Conservation (phyloP, 2,113 vertebrate species). For the Cyphomyrus discorhynchus region DNA sequence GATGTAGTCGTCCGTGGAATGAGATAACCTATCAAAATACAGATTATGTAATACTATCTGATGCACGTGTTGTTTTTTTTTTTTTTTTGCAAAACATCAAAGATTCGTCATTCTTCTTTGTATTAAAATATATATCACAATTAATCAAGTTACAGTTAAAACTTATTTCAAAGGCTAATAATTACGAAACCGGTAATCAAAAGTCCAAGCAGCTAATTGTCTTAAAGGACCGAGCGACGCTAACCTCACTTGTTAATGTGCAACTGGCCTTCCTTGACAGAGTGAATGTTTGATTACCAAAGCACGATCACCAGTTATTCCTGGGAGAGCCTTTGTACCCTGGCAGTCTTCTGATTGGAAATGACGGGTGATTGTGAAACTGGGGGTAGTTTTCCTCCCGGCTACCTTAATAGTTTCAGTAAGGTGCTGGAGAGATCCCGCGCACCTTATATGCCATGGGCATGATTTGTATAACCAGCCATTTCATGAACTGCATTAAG, state of each 20-base stretch:
- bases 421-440: background rate
- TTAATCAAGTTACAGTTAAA: background rate
- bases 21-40: background rate
- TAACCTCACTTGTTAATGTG: slow-evolving; percentile 29
- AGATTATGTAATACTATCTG: background rate
- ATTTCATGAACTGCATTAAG: background rate
- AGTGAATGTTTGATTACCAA: slow-evolving; percentile 6
- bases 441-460: background rate
- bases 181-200: slow-evolving; percentile 11
- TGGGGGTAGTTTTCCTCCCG: background rate
- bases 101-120: background rate
- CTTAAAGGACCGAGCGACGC: background rate
- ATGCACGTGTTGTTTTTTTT: background rate
- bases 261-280: background rate
- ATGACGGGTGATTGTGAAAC: slow-evolving; percentile 2
- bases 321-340: slow-evolving; percentile 26
- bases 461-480: background rate
- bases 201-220: background rate
- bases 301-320: slow-evolving; percentile 18
- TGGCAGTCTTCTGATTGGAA: slow-evolving; percentile 5
- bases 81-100: background rate
- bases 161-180: background rate
- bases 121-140: background rate
- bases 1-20: background rate
- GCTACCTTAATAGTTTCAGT: background rate